Conservation (phyloP, 2,113 vertebrate genomes). For the Erythrocercus mccallii region DNA sequence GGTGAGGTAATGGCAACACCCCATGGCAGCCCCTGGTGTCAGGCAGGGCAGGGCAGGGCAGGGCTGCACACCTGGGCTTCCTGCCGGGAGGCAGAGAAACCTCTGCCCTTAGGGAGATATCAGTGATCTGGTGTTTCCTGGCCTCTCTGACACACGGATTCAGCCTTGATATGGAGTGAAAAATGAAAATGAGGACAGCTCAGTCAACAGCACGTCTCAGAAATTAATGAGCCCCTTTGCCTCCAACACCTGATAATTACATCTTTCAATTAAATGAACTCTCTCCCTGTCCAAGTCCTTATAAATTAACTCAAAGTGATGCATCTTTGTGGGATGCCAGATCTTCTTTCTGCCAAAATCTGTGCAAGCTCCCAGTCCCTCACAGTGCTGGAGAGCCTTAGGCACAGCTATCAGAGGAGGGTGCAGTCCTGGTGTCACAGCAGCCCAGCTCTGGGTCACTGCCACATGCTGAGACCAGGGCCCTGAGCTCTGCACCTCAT, state of each 20-base stretch:
- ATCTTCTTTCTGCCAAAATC: conserved; percentile 31
- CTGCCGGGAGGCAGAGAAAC: not conserved
- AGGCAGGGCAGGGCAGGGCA: not conserved
- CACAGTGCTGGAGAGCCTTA: not conserved
- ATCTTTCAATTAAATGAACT: conserved; percentile 80
- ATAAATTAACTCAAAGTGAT: conserved; percentile 73
- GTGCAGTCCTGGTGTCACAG: not conserved
- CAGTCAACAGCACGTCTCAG: conserved; percentile 72
- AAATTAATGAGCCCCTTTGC: conserved; percentile 78
- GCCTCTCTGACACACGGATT: not conserved
- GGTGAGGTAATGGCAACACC: not conserved
- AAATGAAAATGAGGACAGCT: conserved; percentile 74
- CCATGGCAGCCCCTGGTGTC: not conserved
- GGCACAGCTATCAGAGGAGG: not conserved
- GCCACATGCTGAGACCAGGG: not conserved
- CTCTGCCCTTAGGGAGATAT: not conserved
- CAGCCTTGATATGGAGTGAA: conserved; percentile 55
- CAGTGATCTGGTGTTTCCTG: not conserved
- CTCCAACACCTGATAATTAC: conserved; percentile 79
- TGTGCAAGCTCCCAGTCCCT: not conserved
- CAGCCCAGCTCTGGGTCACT: not conserved
- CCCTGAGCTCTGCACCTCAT: not conserved
- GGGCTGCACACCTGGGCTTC: not conserved
- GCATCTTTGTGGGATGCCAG: conserved; percentile 42
- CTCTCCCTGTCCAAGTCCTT: conserved; percentile 66